Conservation (phyloP, 2,888 invertebrate species). For the Steinernema hermaphroditum region DNA sequence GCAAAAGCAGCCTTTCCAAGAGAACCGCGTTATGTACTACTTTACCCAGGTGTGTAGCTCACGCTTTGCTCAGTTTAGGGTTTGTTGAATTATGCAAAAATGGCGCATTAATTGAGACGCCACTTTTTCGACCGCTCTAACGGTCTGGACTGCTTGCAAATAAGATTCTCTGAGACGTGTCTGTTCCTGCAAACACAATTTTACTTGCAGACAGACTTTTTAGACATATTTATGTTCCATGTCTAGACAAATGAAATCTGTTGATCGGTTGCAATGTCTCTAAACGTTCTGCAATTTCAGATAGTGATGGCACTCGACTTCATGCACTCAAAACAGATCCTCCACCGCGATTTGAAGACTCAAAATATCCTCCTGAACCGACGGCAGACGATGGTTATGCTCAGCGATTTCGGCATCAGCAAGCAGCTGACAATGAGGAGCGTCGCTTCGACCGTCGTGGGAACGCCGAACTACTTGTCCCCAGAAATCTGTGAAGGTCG, state of each 20-base stretch:
- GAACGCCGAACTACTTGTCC: constrained; percentile 82
- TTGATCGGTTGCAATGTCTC: no score
- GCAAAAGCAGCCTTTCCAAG: constrained; percentile 70
- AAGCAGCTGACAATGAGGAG: constrained; percentile 67
- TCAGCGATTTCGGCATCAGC: constrained; percentile 79
- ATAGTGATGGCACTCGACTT: constrained; percentile 80
- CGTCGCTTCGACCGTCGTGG: constrained; percentile 73
- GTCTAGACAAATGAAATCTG: no score
- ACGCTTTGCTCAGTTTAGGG: constrained; percentile 5
- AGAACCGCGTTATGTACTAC: constrained; percentile 69
- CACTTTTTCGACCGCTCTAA: no score
- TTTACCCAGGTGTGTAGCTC: constrained; percentile 55
- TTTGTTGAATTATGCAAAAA: not conserved
- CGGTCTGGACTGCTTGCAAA: not conserved
- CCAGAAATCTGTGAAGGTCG: constrained; percentile 79
- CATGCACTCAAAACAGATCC: constrained; percentile 78
- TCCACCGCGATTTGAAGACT: constrained; percentile 81
- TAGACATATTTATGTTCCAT: no score
- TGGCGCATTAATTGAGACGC: constrained; percentile 44
- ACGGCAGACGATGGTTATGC: constrained; percentile 68
- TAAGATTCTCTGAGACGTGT: not conserved
- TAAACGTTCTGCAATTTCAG: no score
- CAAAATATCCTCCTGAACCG: constrained; percentile 80
- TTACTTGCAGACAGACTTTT: no score
- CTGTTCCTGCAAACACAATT: not conserved